phyloP scores from a whole-genome alignment of 2,113 vertebrate species.

The Naja naja region DNA sequence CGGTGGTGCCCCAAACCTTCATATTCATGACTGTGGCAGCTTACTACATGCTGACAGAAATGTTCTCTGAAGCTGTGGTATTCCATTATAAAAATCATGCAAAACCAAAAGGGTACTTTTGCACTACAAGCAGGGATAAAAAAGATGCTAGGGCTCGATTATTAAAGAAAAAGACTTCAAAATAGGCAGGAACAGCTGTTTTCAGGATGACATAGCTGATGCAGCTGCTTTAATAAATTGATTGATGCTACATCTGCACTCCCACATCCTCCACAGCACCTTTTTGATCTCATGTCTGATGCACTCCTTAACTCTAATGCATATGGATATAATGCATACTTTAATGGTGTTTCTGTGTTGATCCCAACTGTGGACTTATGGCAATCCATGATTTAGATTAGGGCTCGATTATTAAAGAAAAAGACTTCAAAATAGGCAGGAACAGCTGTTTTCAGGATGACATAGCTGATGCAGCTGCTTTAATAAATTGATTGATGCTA shows the following conservation, averaged over 20 bases:
- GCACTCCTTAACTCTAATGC: background rate
- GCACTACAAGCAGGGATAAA: background rate
- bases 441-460: background rate
- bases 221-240: background rate
- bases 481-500: background rate
- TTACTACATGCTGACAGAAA: background rate
- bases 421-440: background rate
- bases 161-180: background rate
- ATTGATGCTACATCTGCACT: background rate
- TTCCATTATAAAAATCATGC: background rate
- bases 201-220: background rate
- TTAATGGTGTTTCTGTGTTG: background rate
- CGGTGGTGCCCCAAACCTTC: background rate
- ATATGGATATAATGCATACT: background rate
- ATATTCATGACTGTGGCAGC: background rate
- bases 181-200: background rate
- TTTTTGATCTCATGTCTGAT: background rate
- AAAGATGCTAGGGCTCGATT: background rate
- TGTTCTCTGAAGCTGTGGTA: background rate
- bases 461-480: background rate
- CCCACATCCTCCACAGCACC: background rate
- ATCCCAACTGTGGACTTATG: background rate
- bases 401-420: background rate
- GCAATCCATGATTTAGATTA: background rate
- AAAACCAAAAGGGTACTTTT: background rate